These are phyloP conservation scores for Tridacna crocea DNA, from an alignment of 2,888 invertebrate genomes.

Conservation along the genomic window DNA sequence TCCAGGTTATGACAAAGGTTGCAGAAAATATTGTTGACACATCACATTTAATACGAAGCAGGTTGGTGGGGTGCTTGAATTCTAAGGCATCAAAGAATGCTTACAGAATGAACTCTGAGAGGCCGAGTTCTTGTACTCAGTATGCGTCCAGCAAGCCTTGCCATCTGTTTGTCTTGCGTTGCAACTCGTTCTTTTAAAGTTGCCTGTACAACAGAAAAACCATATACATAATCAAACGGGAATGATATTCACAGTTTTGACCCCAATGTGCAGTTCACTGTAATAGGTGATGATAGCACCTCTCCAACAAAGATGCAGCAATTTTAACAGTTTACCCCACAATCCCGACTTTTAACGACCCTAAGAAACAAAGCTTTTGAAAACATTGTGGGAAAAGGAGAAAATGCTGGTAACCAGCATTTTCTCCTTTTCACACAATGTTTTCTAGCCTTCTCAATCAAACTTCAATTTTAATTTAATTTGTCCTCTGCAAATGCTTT, in stretches of 20 bases:
- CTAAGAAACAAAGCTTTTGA: no score
- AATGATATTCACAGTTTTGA: not conserved
- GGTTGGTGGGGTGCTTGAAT: no score
- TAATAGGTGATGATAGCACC: no score
- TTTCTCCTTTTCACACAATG: no score
- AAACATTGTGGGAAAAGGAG: constrained; percentile 1
- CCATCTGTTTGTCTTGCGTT: constrained; percentile 79
- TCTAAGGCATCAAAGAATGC: constrained; percentile 5
- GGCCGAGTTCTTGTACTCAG: constrained; percentile 61
- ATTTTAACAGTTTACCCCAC: no score
- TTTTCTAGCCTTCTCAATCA: no score
- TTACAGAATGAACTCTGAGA: constrained; percentile 49
- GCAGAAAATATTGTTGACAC: no score
- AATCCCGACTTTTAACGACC: no score
- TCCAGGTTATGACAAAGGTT: no score
- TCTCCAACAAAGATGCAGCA: not conserved
- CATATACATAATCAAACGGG: not conserved
- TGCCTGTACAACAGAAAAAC: constrained; percentile 60
- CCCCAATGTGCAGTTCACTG: not conserved
- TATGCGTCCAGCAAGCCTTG: constrained; percentile 76
- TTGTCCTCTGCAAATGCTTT: no score
- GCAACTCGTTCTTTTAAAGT: constrained; percentile 73
- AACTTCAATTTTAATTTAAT: no score
- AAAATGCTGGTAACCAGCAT: not conserved
- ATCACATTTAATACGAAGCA: no score